Evolutionary conservation across 2,113 vertebrate species (phyloP).

Genomic region (Dicaeum eximium): DNA sequence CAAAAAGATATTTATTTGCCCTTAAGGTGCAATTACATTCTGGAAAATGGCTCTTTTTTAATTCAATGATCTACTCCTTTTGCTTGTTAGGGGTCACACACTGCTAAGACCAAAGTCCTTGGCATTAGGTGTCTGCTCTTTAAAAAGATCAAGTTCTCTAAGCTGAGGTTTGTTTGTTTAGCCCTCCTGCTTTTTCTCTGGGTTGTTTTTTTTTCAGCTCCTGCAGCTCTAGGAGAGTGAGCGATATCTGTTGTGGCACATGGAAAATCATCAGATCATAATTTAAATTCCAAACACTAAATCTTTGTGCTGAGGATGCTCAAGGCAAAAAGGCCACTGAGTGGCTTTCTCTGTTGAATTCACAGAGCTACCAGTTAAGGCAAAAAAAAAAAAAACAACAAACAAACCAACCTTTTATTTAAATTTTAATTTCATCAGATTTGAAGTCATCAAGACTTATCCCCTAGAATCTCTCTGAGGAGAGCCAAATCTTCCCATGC

Average conservation of each 20-base stretch:
- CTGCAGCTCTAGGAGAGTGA: background rate
- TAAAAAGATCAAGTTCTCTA: background rate
- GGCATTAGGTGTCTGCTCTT: background rate
- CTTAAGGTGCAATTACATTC: slow-evolving; percentile 29
- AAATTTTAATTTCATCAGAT: background rate
- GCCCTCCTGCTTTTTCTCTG: background rate
- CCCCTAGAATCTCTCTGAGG: background rate
- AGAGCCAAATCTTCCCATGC: background rate
- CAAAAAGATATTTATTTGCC: slow-evolving; percentile 39
- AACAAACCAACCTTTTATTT: background rate
- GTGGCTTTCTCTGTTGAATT: background rate
- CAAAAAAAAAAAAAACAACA: background rate
- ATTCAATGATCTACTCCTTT: background rate
- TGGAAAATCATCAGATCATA: background rate
- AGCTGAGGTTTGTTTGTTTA: background rate
- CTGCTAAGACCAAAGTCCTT: background rate
- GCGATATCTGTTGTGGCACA: background rate
- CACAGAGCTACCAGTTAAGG: background rate
- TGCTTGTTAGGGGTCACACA: background rate
- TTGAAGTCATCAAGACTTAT: background rate
- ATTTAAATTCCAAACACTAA: slow-evolving; percentile 15
- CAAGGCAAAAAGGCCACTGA: background rate
- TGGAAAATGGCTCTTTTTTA: slow-evolving; percentile 12
- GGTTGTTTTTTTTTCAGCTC: background rate
- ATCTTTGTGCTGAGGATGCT: background rate